Base-by-base conservation (phyloP, 2,888 invertebrate species). In the Micoletzkya japonica region DNA sequence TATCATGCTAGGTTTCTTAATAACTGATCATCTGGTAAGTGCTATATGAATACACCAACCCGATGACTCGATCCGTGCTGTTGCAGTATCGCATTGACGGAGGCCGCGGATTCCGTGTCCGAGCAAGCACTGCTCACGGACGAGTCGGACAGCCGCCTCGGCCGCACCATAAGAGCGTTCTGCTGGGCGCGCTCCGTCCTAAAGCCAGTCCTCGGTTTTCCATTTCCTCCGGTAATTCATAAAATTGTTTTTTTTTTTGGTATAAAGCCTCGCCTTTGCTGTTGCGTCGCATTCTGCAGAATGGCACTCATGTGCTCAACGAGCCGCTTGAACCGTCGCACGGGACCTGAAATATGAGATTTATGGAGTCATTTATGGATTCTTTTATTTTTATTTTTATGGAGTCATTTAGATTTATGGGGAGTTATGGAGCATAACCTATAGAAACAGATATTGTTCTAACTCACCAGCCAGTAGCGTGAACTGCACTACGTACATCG, bases 401-500 rank as follows among this genome's bases (percentile, higher is more conserved):
- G n/a, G n/a, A n/a, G n/a, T n/a, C n/a, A n/a, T n/a, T n/a, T n/a
- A n/a, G n/a, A n/a, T n/a, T n/a, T n/a, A n/a, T n/a, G n/a, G n/a
- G n/a, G n/a, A n/a, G n/a, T n/a, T n/a, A n/a, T n/a, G n/a, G n/a
- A n/a, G n/a, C n/a, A n/a, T n/a, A n/a, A n/a, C n/a, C n/a, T n/a
- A n/a, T n/a, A n/a, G n/a, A n/a, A n/a, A 44, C 44, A 20, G 20
- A 44, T 56, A 10, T 28, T 14, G 17, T 56, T 1, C 2, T 14
- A 10, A 39, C 64, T 34, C 39, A 79, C 82, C 85, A 1, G 85
- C 81, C 17, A 82, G 63, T 28, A 85, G 64, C 0, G 81, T 78
- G 70, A 85, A 85, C 63, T 85, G 85, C 2, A 85, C 85, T 4
- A 85, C 82, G 72, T 82, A 85, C 17, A 80, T 82, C 10, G 83